These are phyloP conservation scores for Ceyx margarethae DNA, from an alignment of 2,113 vertebrate genomes.

Conservation along the genomic window DNA sequence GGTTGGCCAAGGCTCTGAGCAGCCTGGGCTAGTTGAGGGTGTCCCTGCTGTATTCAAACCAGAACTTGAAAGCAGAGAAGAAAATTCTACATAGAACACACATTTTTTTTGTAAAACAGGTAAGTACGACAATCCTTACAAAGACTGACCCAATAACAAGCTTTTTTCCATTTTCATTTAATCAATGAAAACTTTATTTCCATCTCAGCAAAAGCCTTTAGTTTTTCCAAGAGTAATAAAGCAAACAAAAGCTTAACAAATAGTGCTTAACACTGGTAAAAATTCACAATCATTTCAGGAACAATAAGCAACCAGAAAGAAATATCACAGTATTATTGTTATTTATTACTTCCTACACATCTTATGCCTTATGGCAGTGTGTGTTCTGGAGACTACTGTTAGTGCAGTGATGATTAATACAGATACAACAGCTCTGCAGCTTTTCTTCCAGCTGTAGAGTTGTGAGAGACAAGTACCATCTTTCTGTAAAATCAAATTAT, in stretches of 20 bases:
- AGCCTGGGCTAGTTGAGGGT: no score
- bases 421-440: neutral
- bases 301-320: neutral
- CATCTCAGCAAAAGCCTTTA: neutral
- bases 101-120: neutral
- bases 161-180: neutral
- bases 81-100: neutral
- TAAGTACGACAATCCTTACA: neutral
- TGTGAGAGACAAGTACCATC: neutral
- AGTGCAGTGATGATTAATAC: neutral
- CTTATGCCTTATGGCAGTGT: neutral
- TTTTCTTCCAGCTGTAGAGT: neutral
- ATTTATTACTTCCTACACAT: neutral
- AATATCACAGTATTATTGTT: neutral
- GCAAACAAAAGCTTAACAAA: constrained; percentile 22
- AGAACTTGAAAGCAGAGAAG: neutral
- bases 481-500: neutral
- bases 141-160: neutral
- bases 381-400: neutral
- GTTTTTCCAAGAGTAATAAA: neutral
- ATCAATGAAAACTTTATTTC: neutral
- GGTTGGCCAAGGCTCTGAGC: no score
- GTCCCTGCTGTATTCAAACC: neutral
- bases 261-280: neutral
- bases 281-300: constrained; percentile 6